phyloP scores from a whole-genome alignment of 2,113 vertebrate species.

The Trematomus loennbergii region DNA sequence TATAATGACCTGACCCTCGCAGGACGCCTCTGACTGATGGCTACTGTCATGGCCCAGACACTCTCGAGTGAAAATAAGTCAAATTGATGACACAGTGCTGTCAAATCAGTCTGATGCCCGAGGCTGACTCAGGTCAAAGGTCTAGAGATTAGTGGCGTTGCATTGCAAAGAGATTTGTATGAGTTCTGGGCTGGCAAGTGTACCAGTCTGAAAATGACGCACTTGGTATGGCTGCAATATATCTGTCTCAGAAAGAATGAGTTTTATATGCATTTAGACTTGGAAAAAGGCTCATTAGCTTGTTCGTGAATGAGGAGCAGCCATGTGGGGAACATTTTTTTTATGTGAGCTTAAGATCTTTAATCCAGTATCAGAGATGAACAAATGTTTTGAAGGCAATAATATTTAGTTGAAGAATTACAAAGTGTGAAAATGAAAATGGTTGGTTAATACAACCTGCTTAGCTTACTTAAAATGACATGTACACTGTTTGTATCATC shows the following conservation, averaged over 20 bases:
- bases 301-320: not conserved
- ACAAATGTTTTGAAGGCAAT: not conserved
- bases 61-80: slow-evolving; percentile 32
- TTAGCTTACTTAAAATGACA: not conserved
- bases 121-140: slow-evolving; percentile 16
- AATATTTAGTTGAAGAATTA: not conserved
- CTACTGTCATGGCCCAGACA: slow-evolving; percentile 13
- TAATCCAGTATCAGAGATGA: not conserved
- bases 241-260: not conserved
- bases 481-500: not conserved
- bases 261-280: not conserved
- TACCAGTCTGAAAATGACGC: not conserved
- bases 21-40: slow-evolving; percentile 41
- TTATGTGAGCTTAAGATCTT: not conserved
- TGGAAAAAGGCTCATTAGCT: not conserved
- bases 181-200: slow-evolving; percentile 14
- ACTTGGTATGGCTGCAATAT: not conserved
- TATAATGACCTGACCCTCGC: slow-evolving; percentile 17
- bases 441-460: not conserved
- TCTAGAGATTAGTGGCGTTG: slow-evolving; percentile 2
- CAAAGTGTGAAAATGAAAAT: not conserved
- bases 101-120: slow-evolving; percentile 4
- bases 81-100: slow-evolving; percentile 38
- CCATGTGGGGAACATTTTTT: too few relatives aligned
- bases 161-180: slow-evolving; percentile 16